Evolutionary conservation across 2,113 vertebrate species (phyloP).

Genomic region (mouse (Mus musculus)): DNA sequence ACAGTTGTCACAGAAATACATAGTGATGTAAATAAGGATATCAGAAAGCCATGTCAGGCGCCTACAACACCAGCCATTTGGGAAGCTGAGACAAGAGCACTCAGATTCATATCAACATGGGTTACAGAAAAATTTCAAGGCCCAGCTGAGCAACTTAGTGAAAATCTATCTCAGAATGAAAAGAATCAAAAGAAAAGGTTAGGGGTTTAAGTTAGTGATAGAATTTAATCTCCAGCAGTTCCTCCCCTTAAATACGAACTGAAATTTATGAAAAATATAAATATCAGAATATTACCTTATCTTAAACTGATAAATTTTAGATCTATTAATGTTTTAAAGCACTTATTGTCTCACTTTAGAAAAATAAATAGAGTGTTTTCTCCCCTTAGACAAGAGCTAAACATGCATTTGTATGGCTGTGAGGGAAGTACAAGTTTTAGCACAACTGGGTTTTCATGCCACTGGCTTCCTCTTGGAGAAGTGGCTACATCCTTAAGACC

Average conservation of each 20-base stretch:
- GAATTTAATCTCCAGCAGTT: not conserved
- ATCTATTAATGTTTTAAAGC: conserved; percentile 36
- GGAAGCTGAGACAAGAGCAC: not conserved
- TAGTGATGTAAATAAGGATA: not conserved
- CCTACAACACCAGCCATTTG: not conserved
- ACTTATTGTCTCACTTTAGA: not conserved
- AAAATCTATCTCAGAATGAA: not conserved
- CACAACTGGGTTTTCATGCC: not conserved
- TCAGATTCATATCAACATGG: not conserved
- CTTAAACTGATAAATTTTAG: conserved; percentile 17
- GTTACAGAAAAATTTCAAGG: not conserved
- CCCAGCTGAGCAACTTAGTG: not conserved
- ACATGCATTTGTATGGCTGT: not conserved
- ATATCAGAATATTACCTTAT: conserved; percentile 26
- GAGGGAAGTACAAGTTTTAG: not conserved
- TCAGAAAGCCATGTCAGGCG: not conserved
- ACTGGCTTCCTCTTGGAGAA: not conserved
- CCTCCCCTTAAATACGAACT: not conserved
- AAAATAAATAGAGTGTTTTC: not conserved
- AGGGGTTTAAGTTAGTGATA: not conserved
- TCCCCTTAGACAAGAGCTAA: not conserved
- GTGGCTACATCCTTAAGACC: not conserved
- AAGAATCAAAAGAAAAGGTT: not conserved
- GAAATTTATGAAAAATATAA: conserved; percentile 40
- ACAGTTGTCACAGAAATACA: not conserved